Percentiles rank a stretch among this genome's conserved stretches.
phyloP scores from a whole-genome alignment of 1,140 invertebrate species.

The Heliconius eleuchia region DNA sequence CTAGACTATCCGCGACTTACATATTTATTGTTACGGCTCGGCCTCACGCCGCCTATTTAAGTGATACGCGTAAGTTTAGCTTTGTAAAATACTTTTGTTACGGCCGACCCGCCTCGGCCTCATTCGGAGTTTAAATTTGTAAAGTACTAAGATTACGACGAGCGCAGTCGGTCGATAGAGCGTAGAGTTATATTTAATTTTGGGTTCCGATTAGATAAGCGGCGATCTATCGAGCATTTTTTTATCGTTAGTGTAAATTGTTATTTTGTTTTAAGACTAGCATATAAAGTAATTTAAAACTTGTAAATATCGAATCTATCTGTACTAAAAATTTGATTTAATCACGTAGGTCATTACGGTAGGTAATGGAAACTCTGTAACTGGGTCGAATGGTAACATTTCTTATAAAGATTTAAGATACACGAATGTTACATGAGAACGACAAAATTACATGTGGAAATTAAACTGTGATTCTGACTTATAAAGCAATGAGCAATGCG shows the following conservation, averaged over 20 bases:
- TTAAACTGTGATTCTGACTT: constrained; percentile 81
- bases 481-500: constrained; percentile 56
- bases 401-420: constrained; percentile 52
- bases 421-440: constrained; percentile 52
- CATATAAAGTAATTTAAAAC: constrained; percentile 76
- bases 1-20: constrained; percentile 32
- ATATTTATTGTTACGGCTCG: constrained; percentile 64
- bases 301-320: constrained; percentile 74
- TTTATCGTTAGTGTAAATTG: constrained; percentile 80
- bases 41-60: constrained; percentile 62
- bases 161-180: constrained; percentile 65
- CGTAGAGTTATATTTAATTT: constrained; percentile 68
- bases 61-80: constrained; percentile 68
- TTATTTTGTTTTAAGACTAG: constrained; percentile 81
- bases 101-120: constrained; percentile 76
- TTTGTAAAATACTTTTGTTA: constrained; percentile 79
- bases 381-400: constrained; percentile 68
- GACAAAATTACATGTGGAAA: constrained; percentile 74
- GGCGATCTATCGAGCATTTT: constrained; percentile 78
- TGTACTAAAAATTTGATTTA: constrained; percentile 69
- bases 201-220: constrained; percentile 70
- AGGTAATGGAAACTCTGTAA: constrained; percentile 69
- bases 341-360: constrained; percentile 68
- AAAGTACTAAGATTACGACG: constrained; percentile 60
- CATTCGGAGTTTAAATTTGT: constrained; percentile 79